A percentile compares a stretch with the other conserved stretches of the same genome.
phyloP scores from a whole-genome alignment of 1,140 invertebrate genomes.

The Meloidogyne chitwoodi region DNA sequence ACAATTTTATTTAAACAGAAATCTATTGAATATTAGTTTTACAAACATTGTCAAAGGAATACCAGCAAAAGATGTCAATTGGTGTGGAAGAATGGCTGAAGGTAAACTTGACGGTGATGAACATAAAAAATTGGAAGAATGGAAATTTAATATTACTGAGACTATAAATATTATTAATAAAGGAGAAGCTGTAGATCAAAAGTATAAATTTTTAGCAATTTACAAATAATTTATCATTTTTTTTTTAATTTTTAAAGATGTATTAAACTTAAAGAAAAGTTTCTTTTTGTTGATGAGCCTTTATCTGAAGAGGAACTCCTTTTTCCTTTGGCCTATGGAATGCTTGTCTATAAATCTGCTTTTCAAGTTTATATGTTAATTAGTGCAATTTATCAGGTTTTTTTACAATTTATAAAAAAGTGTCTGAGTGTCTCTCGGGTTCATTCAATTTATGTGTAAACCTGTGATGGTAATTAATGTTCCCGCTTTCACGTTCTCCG shows the following conservation, averaged over 20 bases:
- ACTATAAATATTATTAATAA: background rate
- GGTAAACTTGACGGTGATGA: background rate
- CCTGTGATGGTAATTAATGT: too few relatives aligned
- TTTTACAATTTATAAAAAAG: too few relatives aligned
- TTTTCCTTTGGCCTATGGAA: constrained; percentile 35
- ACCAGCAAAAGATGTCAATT: background rate
- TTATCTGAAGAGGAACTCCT: constrained; percentile 25
- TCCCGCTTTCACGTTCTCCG: too few relatives aligned
- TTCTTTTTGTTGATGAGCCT: background rate
- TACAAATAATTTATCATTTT: background rate
- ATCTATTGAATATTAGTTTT: background rate
- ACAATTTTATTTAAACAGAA: background rate
- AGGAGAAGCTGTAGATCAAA: background rate
- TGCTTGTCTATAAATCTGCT: constrained; percentile 35
- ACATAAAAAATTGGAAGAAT: background rate
- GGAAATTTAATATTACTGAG: background rate
- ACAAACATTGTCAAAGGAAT: background rate
- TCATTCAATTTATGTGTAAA: too few relatives aligned
- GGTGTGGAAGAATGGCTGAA: background rate
- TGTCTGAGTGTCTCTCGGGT: too few relatives aligned
- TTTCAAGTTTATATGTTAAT: constrained; percentile 37
- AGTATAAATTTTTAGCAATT: background rate
- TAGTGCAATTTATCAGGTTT: constrained; percentile 39
- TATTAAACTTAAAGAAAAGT: background rate
- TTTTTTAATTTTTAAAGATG: background rate